Percentiles rank a stretch among this genome's conserved stretches.
These are phyloP conservation scores for Stegophylla sp. DNA, from an alignment of 2,888 invertebrate genomes.

Conservation along the genomic window DNA sequence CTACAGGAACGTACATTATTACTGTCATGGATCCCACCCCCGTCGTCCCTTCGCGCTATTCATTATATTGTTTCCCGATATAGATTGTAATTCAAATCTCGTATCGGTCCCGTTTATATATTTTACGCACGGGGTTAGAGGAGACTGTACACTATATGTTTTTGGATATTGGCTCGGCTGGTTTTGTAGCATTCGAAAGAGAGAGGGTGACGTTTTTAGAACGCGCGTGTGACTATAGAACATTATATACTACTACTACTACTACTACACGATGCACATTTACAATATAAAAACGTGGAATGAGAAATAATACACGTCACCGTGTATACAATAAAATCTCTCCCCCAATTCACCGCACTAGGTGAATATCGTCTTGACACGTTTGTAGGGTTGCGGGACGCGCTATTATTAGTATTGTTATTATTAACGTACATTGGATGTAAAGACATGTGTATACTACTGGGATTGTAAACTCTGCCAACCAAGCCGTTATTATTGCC, in stretches of 20 bases:
- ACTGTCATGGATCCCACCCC: neutral
- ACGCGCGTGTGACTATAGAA: constrained; percentile 29
- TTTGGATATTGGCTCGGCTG: constrained; percentile 3
- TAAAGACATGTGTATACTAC: too few species aligned
- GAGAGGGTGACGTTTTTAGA: constrained; percentile 21
- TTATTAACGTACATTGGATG: neutral
- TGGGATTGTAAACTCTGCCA: neutral
- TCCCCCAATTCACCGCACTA: neutral
- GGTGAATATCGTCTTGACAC: constrained; percentile 38
- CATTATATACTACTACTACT: constrained; percentile 7
- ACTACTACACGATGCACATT: constrained; percentile 10
- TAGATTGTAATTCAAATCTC: constrained; percentile 57
- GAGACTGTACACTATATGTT: neutral
- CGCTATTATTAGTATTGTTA: constrained; percentile 14
- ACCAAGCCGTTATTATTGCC: neutral
- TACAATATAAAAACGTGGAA: constrained; percentile 18
- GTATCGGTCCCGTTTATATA: constrained; percentile 7
- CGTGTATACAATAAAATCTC: neutral
- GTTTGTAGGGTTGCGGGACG: neutral
- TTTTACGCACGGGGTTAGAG: neutral
- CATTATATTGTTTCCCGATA: constrained; percentile 50
- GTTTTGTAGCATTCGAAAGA: too few species aligned
- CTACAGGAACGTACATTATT: constrained; percentile 37
- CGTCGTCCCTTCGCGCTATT: neutral
- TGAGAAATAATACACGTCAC: constrained; percentile 25